Base-by-base conservation (phyloP, 2,797 vertebrate genomes). In the Onychomys arenicola region DNA sequence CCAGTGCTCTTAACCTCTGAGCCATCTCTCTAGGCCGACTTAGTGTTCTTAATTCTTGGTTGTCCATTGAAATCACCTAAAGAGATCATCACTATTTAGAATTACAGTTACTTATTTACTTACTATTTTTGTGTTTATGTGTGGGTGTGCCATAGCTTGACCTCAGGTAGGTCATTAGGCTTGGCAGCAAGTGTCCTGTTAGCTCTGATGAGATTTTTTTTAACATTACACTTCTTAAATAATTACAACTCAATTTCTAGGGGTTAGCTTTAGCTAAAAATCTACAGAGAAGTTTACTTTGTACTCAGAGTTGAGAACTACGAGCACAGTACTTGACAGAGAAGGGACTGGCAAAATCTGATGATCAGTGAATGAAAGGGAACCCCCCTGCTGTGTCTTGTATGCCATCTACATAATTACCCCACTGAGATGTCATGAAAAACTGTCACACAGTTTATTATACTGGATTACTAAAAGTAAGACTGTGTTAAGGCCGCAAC, bases 171-270 rank as follows among this genome's bases (percentile, higher is more conserved):
- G 6, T 27, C 14, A 21, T 25, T n/a, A 40, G 55, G n/a, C n/a
- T 37, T 57, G 32, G 55, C 21, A 80, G 32, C 49, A n/a, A 6
- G 21, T 25, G 1, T 57, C 55, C 52, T 37, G 52, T 13, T 57
- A 14, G 21, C 6, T 82, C 55, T 82, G 21, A 55, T 37, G 55
- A 82, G n/a, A 37, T 13, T n/a, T 29, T 52, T 52, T 52, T 52
- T 52, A 63, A 89, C 19, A 77, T 16, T 77, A 46, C 17, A 61
- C 16, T 83, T 32, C 14, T n/a, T 32, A 83, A n/a, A 93, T 61
- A 87, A 89, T 75, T 67, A 87, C 83, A 52, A n/a, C n/a, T 43
- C 94, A 95, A 83, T 83, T 34, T 84, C 34, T 82, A 14, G 73
- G 55, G 23, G 52, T 67, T 85, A 91, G 71, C 21, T 6, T 55